These are phyloP conservation scores for Phymorhynchus buccinoides DNA, from an alignment of 1,140 invertebrate species.

Conservation along the genomic window DNA sequence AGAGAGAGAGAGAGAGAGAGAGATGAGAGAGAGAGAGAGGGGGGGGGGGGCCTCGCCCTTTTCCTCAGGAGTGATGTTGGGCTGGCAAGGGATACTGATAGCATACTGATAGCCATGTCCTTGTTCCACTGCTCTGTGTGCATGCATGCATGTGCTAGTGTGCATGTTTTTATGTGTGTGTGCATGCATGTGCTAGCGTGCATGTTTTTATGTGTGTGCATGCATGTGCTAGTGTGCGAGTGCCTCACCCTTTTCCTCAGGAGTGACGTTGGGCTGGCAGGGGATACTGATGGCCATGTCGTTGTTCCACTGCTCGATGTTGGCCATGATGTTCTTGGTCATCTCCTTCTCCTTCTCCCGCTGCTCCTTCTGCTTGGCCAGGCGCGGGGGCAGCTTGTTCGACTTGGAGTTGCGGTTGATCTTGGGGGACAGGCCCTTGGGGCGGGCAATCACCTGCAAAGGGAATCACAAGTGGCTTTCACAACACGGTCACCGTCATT, in stretches of 20 bases:
- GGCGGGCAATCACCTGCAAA: conserved; percentile 66
- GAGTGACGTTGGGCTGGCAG: conserved; percentile 42
- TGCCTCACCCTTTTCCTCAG: conserved; percentile 47
- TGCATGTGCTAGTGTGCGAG: background rate
- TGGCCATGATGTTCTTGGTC: conserved; percentile 64
- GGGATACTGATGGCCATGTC: conserved; percentile 72
- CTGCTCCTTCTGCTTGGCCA: conserved; percentile 83
- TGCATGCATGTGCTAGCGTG: no score
- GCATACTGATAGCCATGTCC: conserved; percentile 71
- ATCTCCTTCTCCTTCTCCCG: conserved; percentile 60
- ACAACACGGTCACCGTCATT: no score
- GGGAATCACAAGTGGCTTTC: background rate
- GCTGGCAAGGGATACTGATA: conserved; percentile 66
- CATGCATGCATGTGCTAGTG: no score
- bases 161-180: no score
- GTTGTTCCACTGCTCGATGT: conserved; percentile 73
- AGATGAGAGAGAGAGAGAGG: no score
- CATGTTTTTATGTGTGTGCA: no score
- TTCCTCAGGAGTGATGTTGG: conserved; percentile 43
- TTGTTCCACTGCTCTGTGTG: conserved; percentile 73
- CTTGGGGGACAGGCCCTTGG: conserved; percentile 75
- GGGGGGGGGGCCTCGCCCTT: conserved; percentile 42
- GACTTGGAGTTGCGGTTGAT: conserved; percentile 68
- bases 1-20: no score
- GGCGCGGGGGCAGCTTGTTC: conserved; percentile 83